Evolutionary conservation across 2,113 vertebrate genomes (phyloP), one percentile per base, ranked within the genome.

Genomic region (Menidia beryllina): DNA sequence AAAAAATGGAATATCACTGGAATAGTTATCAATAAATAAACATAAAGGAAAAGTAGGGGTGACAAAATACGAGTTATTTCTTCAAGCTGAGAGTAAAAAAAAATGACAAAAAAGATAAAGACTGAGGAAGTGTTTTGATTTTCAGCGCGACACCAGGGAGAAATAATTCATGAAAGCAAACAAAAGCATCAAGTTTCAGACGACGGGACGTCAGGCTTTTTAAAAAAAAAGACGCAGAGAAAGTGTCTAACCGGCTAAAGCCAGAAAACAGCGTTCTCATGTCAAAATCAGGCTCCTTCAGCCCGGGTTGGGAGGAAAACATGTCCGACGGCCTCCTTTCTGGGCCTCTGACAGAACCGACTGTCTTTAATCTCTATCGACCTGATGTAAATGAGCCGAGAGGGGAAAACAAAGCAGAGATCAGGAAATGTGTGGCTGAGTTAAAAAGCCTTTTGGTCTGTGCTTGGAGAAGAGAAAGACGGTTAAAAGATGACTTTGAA

Each of bases 201-300:
- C 53, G 71, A 48, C 30, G n/a, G n/a, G n/a, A 34, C 10, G 7
- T 34, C 2, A 34, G 10, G 30, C 30, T 34, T 30, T 30, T 34
- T 34, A 15, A 45, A 14, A 14, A 14, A 7, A 45, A 45, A 45
- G n/a, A 17, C 19, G n/a, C 17, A 45, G 15, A 43, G 14, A 17
- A 82, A 80, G 12, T 54, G 77, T 75, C 58, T 75, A 88, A 90
- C 86, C 84, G 77, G 89, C 83, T 89, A 78, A 82, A 9, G 75
- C 48, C 47, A 45, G 69, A 77, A 75, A 88, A 75, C 74, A 61
- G 70, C 26, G 64, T 62, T 73, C 27, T 71, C 71, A 26, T 86
- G 75, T 85, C 81, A 84, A 67, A 89, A 82, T 82, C 87, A 88
- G 86, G 86, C 84, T 82, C 84, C 61, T 30, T 55, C 25, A n/a